These are phyloP conservation scores for Eupeodes latifasciatus DNA, from an alignment of 2,888 invertebrate species.

Conservation along the genomic window DNA sequence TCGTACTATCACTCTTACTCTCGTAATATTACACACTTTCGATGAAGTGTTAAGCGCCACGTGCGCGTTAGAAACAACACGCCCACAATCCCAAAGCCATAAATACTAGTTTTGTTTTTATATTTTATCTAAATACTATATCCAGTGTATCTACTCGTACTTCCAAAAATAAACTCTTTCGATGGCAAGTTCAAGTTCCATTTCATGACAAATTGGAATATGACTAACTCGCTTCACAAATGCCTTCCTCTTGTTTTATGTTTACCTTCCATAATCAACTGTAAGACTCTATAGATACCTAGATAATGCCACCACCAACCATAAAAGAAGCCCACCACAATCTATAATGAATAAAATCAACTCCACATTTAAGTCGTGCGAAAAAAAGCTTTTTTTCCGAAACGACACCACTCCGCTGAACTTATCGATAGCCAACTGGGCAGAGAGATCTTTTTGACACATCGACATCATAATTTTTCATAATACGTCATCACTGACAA, in stretches of 20 bases:
- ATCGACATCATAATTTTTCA: background rate
- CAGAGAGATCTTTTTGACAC: slow-evolving; percentile 51
- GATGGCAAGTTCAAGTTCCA: slow-evolving; percentile 27
- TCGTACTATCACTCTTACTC: background rate
- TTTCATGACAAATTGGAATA: background rate
- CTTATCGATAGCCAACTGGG: slow-evolving; percentile 57
- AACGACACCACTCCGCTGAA: slow-evolving; percentile 16
- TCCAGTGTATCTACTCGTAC: too few species aligned
- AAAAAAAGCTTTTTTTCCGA: slow-evolving; percentile 46
- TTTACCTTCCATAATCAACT: background rate
- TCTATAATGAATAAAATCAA: background rate
- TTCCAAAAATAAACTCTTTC: slow-evolving; percentile 23
- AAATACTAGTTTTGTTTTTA: background rate
- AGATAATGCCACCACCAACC: background rate
- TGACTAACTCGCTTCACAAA: background rate
- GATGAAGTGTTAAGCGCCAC: slow-evolving; percentile 4
- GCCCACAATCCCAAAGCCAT: background rate
- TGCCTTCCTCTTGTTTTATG: background rate
- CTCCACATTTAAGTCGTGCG: background rate
- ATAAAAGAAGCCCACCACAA: background rate
- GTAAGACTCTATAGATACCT: too few species aligned
- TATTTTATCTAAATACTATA: background rate
- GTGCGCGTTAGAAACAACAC: slow-evolving; percentile 1
- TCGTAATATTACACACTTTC: slow-evolving; percentile 1
- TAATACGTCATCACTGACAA: background rate